Evolutionary conservation across 1,140 invertebrate species (phyloP), one percentile per base, ranked within the genome.

Genomic region (Cheumatopsyche charites): DNA sequence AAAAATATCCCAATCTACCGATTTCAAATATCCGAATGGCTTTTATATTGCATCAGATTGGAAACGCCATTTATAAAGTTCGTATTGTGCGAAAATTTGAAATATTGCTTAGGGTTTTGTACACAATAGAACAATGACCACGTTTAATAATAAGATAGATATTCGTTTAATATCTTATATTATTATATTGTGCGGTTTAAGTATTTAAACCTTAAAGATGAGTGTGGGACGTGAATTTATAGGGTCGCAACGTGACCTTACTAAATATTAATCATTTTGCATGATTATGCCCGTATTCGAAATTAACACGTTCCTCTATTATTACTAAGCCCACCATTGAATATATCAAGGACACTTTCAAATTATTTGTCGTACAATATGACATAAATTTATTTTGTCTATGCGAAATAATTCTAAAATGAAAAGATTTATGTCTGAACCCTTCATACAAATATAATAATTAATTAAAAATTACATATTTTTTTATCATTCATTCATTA

Each of bases 251-350:
- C 47, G 47, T 52, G 47, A 52, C 47, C 47, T 19, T 15, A 19
- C 47, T 52, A 52, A 52, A 52, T 17, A 52, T 52, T 52, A 52
- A 52, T 52, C 47, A 52, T 52, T 52, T 36, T 52, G 19, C 47
- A 5, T 17, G 47, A 52, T 52, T 52, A 17, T 52, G 15, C 47
- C 47, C 1, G 47, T 17, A 52, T 52, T 52, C 15, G 6, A 52
- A 52, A 52, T 52, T 17, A 52, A 52, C 47, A 52, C 47, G 47
- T 52, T 15, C 47, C 19, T 52, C 19, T 19, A 52, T 52, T 52
- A 52, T 52, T 17, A 52, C 9, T 52, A 17, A 7, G 15, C 47
- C 47, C 1, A 17, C 7, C 47, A 52, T 17, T 17, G 15, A 52
- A 36, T 36, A 36, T 36, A 4, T 36, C 29, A 36, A 36, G 29